Base-by-base conservation (phyloP, 2,797 vertebrate species). In the Silurus aristotelis region DNA sequence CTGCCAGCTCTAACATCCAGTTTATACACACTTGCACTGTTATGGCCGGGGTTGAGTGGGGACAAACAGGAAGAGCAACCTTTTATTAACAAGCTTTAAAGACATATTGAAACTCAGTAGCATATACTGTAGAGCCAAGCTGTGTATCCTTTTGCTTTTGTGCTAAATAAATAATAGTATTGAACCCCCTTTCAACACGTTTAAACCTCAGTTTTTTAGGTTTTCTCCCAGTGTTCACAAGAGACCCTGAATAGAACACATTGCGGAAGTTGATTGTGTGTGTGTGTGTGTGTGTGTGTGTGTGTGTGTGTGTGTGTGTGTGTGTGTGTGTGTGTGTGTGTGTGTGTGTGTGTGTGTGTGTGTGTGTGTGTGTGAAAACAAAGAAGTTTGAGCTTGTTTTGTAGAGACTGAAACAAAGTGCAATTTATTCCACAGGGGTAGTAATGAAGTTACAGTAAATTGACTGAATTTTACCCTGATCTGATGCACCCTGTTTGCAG, bases 41-140 rank as follows among this genome's bases (percentile, higher is more conserved):
- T 82, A 72, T 79, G 63, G 58, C 75, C 86, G 31, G 61, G 83
- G 70, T 84, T 72, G 14, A 71, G 22, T 48, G n/a, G 20, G 81
- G 85, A 85, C 85, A 86, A 52, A 52, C 7, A 63, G 78, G 67
- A 61, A 80, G 56, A 66, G 58, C 25, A 58, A 64, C 60, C 63
- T 66, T 38, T 70, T 66, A 22, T 78, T 79, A 46, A 84, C 80
- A 58, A n/a, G 55, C 56, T 85, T 81, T 78, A 72, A 89, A 90
- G 90, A 12, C 17, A 87, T 87, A 88, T 92, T 90, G 25, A 31
- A 38, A 27, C 31, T 58, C 13, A 52, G 63, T 25, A 76, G 61
- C 25, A n/a, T 64, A 19, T 48, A 79, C 38, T 38, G 38, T 38
- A 38, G 60, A 19, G 66, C 3, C 20, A 72, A 55, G 56, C 80